These are phyloP conservation scores for Archaeoteleia sp. DNA, from an alignment of 2,888 invertebrate genomes.

Conservation along the genomic window DNA sequence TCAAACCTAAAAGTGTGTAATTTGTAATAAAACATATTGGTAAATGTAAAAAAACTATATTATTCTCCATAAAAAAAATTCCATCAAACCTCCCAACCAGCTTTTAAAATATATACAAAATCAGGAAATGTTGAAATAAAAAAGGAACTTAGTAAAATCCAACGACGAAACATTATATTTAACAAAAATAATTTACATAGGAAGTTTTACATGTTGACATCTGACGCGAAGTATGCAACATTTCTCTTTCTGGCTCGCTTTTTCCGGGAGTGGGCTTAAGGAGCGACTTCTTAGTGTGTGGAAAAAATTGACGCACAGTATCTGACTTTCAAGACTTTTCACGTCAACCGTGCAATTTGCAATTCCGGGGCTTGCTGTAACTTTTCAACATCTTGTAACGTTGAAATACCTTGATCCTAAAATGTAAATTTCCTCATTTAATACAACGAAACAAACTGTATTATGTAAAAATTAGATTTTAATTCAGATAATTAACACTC, in stretches of 20 bases:
- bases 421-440: no score
- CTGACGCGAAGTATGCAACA: conserved; percentile 38
- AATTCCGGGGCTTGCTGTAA: conserved; percentile 69
- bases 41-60: no score
- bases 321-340: conserved; percentile 15
- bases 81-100: no score
- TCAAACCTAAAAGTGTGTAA: no score
- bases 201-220: conserved; percentile 46
- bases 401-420: conserved; percentile 82
- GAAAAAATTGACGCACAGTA: conserved; percentile 43
- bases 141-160: conserved; percentile 37
- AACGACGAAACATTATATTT: conserved; percentile 49
- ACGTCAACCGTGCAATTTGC: conserved; percentile 47
- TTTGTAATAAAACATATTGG: no score
- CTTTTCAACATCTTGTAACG: conserved; percentile 81
- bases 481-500: no score
- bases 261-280: conserved; percentile 16
- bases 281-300: conserved; percentile 3
- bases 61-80: no score
- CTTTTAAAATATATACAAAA: no score
- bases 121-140: conserved; percentile 17
- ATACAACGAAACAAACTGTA: no score
- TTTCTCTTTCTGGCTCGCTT: conserved; percentile 3
- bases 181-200: conserved; percentile 52
- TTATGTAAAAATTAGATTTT: no score